Percentiles rank a stretch among this genome's conserved stretches.
Evolutionary conservation across 2,797 vertebrate species (phyloP).

Genomic region (Eurystomus glaucurus): DNA sequence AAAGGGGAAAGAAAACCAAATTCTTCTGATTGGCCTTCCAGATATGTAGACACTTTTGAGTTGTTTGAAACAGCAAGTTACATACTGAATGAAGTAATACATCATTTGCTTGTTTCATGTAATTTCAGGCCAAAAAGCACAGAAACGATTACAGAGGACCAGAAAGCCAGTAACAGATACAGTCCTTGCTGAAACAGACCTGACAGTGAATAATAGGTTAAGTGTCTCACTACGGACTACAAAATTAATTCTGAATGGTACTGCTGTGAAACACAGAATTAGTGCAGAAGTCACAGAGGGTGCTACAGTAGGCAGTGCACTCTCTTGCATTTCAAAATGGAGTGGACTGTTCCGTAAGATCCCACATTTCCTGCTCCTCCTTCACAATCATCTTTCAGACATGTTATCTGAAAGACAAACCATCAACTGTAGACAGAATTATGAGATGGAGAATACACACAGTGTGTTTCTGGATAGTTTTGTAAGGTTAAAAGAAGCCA

Average conservation of each 20-base stretch:
- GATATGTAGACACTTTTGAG: background rate
- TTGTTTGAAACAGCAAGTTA: background rate
- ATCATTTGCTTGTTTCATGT: background rate
- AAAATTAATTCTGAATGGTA: background rate
- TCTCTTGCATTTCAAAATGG: background rate
- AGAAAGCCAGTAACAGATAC: background rate
- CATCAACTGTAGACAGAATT: background rate
- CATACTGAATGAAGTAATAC: background rate
- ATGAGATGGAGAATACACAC: background rate
- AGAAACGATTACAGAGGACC: background rate
- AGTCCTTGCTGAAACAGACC: background rate
- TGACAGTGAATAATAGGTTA: background rate
- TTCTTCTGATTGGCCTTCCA: background rate
- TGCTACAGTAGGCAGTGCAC: background rate
- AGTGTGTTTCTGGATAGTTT: background rate
- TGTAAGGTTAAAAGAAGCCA: accelerated
- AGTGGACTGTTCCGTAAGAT: background rate
- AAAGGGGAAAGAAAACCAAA: accelerated
- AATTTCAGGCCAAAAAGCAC: background rate
- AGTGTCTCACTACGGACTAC: background rate
- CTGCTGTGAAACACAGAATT: background rate
- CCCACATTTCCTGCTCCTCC: background rate
- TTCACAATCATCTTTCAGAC: background rate
- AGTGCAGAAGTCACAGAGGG: background rate
- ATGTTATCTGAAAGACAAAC: background rate